Conservation (phyloP, 2,113 vertebrate genomes). For the Vanacampus margaritifer region DNA sequence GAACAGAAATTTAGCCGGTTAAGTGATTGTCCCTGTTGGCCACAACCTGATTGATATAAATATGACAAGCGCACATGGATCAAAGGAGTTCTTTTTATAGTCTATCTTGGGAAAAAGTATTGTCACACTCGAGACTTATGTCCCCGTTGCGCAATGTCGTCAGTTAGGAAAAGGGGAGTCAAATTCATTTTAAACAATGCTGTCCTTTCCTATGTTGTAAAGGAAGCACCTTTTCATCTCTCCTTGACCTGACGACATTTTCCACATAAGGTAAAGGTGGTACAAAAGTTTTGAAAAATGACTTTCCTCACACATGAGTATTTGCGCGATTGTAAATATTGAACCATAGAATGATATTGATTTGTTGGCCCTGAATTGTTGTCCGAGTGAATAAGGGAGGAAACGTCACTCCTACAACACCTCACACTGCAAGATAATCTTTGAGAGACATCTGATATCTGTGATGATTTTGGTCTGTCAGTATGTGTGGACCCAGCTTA, state of each 20-base stretch:
- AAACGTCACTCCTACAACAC: background rate
- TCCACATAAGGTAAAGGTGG: background rate
- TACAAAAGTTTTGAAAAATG: no score
- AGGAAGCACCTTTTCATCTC: no score
- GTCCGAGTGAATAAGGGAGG: background rate
- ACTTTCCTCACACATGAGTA: no score
- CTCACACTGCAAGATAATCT: background rate
- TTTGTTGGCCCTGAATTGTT: background rate
- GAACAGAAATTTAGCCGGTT: no score
- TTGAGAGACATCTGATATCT: background rate
- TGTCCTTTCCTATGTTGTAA: no score
- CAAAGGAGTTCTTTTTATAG: no score
- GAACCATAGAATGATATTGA: no score
- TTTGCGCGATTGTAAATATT: no score
- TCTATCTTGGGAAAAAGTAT: no score
- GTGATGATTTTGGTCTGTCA: constrained; percentile 7
- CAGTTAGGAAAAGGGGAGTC: background rate
- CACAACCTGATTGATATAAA: no score
- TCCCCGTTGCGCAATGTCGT: background rate
- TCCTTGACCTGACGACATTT: background rate
- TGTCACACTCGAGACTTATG: background rate
- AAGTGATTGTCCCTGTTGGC: no score
- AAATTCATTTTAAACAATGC: background rate
- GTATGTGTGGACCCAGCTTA: constrained; percentile 10
- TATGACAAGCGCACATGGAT: no score